phyloP scores from a whole-genome alignment of 2,888 invertebrate species.

The Zaprionus bogoriensis region DNA sequence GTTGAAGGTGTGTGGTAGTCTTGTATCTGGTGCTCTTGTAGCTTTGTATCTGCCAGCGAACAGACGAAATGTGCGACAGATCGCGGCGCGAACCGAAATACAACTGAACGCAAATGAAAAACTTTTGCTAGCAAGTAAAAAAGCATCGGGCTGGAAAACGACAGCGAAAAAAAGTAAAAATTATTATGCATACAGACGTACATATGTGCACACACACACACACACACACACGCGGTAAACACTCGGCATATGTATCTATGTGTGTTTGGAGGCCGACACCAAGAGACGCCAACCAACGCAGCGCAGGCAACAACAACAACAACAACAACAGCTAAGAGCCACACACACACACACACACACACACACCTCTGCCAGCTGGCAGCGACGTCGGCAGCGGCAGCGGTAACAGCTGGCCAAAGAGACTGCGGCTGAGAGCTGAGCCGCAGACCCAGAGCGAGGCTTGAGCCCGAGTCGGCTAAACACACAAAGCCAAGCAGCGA shows the following conservation, averaged over 20 bases:
- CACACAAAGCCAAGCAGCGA: conserved; percentile 21
- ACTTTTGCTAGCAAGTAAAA: conserved; percentile 80
- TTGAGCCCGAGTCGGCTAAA: conserved; percentile 25
- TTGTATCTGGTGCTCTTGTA: conserved; percentile 25
- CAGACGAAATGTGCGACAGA: conserved; percentile 74
- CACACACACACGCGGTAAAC: conserved; percentile 2
- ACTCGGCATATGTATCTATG: conserved; percentile 16
- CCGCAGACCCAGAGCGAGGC: conserved; percentile 10
- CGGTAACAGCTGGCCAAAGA: conserved; percentile 51
- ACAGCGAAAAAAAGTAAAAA: conserved; percentile 68
- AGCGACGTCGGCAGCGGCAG: conserved; percentile 27
- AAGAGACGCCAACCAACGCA: conserved; percentile 24
- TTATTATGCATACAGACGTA: conserved; percentile 69
- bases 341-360: conserved; percentile 29
- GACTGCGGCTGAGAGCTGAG: conserved; percentile 26
- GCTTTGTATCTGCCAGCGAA: conserved; percentile 35
- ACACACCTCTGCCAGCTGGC: conserved; percentile 8
- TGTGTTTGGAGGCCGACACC: conserved; percentile 71
- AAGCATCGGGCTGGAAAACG: conserved; percentile 74
- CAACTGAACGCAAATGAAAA: conserved; percentile 82
- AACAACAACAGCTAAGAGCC: conserved; percentile 28
- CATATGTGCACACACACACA: conserved; percentile 14
- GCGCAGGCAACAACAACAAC: conserved; percentile 16
- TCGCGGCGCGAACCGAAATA: conserved; percentile 81
- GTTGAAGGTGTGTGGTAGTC: neutral